A percentile compares a stretch with the other conserved stretches of the same genome.
Conservation (phyloP, 2,113 vertebrate species). For the Periophthalmus modestus region DNA sequence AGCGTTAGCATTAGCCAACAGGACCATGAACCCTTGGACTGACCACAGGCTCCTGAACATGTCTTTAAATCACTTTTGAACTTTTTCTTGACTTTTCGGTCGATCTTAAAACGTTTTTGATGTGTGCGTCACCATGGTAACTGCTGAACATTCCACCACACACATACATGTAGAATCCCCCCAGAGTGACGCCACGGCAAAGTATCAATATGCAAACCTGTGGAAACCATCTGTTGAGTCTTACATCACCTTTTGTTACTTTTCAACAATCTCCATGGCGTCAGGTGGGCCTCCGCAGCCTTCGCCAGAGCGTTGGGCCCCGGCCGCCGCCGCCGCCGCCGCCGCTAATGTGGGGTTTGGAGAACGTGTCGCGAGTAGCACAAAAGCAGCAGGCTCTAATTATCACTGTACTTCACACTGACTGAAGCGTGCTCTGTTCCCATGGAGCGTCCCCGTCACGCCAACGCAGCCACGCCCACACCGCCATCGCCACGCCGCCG, state of each 20-base stretch:
- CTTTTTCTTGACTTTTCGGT: too few species aligned
- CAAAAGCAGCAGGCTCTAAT: conserved; percentile 58
- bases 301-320: background rate
- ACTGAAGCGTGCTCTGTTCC: conserved; percentile 24
- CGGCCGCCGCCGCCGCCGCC: conserved; percentile 12
- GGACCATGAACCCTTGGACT: too few species aligned
- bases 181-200: background rate
- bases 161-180: too few species aligned
- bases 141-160: too few species aligned
- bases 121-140: too few species aligned
- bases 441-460: conserved; percentile 29
- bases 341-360: conserved; percentile 36
- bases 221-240: background rate
- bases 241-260: background rate
- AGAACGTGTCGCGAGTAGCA: conserved; percentile 8
- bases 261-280: background rate
- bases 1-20: too few species aligned
- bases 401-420: conserved; percentile 61
- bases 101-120: too few species aligned
- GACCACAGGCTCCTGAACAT: too few species aligned
- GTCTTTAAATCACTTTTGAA: too few species aligned
- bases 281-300: conserved; percentile 14
- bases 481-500: conserved; percentile 58
- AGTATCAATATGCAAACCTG: background rate
- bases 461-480: conserved; percentile 39